Evolutionary conservation across 2,797 vertebrate species (phyloP).

Genomic region (Pangasius larnaudii): DNA sequence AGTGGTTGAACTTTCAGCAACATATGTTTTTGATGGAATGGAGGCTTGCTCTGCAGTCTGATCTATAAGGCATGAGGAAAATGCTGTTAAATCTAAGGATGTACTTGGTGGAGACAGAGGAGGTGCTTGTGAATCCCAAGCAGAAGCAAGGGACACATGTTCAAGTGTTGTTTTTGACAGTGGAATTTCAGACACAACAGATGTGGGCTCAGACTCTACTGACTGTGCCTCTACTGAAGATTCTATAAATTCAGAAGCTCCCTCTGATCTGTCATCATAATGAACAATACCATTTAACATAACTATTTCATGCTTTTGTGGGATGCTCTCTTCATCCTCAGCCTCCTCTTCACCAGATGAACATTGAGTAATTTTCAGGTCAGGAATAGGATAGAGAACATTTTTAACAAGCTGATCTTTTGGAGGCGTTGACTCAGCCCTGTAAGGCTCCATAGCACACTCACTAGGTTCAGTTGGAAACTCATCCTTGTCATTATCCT

Average conservation of each 20-base stretch:
- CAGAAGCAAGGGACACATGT: slow-evolving; percentile 64
- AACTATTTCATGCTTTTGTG: slow-evolving; percentile 78
- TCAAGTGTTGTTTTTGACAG: slow-evolving; percentile 69
- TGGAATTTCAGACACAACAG: slow-evolving; percentile 76
- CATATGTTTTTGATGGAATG: slow-evolving; percentile 18
- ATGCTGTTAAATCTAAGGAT: slow-evolving; percentile 36
- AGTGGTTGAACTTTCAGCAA: slow-evolving; percentile 18
- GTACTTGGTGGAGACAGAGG: slow-evolving; percentile 33
- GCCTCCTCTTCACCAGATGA: slow-evolving; percentile 90
- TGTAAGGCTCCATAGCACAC: slow-evolving; percentile 51
- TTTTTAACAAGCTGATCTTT: slow-evolving; percentile 79
- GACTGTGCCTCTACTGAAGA: slow-evolving; percentile 59
- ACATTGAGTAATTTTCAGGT: slow-evolving; percentile 98
- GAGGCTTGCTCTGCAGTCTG: slow-evolving; percentile 20
- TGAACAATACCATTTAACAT: slow-evolving; percentile 73
- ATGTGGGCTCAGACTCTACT: slow-evolving; percentile 68
- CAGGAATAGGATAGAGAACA: slow-evolving; percentile 90
- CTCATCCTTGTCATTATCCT: slow-evolving; percentile 73
- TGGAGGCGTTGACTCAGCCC: slow-evolving; percentile 77
- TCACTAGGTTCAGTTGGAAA: slow-evolving; percentile 68
- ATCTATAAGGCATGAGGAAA: slow-evolving; percentile 11
- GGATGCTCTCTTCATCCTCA: slow-evolving; percentile 88
- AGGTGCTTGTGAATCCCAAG: slow-evolving; percentile 36
- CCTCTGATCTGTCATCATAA: slow-evolving; percentile 70
- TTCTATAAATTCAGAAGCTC: slow-evolving; percentile 54